phyloP scores from a whole-genome alignment of 1,140 invertebrate genomes.

The Glomeris maerens region DNA sequence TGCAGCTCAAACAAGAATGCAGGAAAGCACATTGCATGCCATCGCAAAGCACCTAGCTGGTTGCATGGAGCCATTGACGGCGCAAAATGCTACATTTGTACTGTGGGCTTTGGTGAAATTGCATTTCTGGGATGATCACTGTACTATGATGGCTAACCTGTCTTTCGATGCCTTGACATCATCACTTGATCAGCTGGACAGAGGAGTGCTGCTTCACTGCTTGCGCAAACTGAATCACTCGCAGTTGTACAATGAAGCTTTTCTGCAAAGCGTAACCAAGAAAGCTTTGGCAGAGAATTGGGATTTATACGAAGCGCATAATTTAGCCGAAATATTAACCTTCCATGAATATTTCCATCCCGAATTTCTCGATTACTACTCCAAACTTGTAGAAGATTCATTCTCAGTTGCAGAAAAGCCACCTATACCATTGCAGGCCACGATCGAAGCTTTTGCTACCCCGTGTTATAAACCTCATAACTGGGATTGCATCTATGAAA shows the following conservation, averaged over 20 bases:
- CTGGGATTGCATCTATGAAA: too few species aligned
- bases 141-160: background rate
- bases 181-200: background rate
- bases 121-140: background rate
- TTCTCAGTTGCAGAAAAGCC: too few species aligned
- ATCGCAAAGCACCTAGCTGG: background rate
- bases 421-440: too few species aligned
- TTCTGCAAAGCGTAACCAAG: background rate
- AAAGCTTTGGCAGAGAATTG: background rate
- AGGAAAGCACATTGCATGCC: background rate
- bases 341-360: too few species aligned
- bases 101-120: background rate
- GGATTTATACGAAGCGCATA: too few species aligned
- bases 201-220: background rate
- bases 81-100: background rate
- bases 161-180: background rate
- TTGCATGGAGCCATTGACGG: background rate
- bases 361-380: too few species aligned
- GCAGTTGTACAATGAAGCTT: background rate
- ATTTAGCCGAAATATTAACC: too few species aligned
- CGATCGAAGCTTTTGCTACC: too few species aligned
- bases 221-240: background rate
- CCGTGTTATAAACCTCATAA: too few species aligned
- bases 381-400: too few species aligned
- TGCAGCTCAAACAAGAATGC: background rate